Evolutionary conservation across 2,113 vertebrate genomes (phyloP).

Genomic region (Heliornis fulica): DNA sequence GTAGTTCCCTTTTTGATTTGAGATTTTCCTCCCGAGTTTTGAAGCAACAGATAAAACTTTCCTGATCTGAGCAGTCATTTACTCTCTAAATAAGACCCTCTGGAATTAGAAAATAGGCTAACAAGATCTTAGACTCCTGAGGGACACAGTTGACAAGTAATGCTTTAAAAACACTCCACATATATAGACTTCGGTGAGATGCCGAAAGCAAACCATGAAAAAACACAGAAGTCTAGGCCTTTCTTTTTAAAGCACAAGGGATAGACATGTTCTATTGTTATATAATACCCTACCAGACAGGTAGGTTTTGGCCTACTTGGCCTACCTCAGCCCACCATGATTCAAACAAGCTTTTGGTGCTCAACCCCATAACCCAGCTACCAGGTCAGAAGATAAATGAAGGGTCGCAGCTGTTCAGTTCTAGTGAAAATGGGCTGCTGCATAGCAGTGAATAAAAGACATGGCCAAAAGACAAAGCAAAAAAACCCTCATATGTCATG

Average conservation of each 20-base stretch:
- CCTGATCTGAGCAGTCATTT: background rate
- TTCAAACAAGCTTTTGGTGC: background rate
- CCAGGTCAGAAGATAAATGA: background rate
- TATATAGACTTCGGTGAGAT: background rate
- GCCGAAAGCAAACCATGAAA: background rate
- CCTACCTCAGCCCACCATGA: background rate
- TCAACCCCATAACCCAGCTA: background rate
- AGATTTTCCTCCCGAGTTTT: background rate
- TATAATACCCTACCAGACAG: background rate
- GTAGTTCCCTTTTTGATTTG: background rate
- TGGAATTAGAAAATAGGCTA: background rate
- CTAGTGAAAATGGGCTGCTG: background rate
- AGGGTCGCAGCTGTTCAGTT: background rate
- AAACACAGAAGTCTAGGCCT: background rate
- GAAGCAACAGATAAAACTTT: background rate
- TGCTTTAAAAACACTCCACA: background rate
- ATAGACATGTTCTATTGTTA: background rate
- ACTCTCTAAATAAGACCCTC: background rate
- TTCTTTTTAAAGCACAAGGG: background rate
- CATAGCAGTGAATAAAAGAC: background rate
- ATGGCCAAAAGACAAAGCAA: background rate
- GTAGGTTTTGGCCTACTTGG: background rate
- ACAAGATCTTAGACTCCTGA: background rate
- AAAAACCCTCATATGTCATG: fast-evolving
- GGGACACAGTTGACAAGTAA: background rate